phyloP scores from a whole-genome alignment of 2,113 vertebrate species.

The Procavia capensis region DNA sequence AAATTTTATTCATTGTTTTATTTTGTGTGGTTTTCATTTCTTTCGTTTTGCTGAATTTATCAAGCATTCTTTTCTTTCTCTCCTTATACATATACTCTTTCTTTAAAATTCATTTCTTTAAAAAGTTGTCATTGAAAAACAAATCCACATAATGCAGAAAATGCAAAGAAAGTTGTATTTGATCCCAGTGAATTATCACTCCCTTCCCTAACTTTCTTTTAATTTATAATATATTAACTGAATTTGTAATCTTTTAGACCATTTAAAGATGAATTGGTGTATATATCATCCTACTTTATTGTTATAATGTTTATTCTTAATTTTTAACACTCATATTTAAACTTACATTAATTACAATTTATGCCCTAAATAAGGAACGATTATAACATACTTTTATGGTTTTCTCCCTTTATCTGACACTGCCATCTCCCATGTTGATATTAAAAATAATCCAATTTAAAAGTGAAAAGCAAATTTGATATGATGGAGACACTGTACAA shows the following conservation, averaged over 20 bases:
- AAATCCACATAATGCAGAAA: neutral
- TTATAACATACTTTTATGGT: neutral
- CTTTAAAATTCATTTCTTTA: neutral
- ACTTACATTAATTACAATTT: neutral
- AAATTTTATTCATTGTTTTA: neutral
- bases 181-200: neutral
- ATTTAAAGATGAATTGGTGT: neutral
- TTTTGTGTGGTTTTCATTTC: neutral
- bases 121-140: neutral
- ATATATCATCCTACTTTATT: neutral
- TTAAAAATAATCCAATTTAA: neutral
- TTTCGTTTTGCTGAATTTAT: constrained; percentile 14
- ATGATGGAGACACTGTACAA: neutral
- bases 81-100: neutral
- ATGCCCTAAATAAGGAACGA: neutral
- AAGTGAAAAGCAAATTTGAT: neutral
- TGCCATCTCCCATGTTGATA: neutral
- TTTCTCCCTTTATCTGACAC: neutral
- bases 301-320: neutral
- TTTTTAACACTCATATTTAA: neutral
- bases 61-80: neutral
- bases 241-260: neutral
- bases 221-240: neutral
- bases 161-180: constrained; percentile 20
- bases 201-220: neutral